Base-by-base conservation (phyloP, 2,888 invertebrate species). In the Sipha maydis region DNA sequence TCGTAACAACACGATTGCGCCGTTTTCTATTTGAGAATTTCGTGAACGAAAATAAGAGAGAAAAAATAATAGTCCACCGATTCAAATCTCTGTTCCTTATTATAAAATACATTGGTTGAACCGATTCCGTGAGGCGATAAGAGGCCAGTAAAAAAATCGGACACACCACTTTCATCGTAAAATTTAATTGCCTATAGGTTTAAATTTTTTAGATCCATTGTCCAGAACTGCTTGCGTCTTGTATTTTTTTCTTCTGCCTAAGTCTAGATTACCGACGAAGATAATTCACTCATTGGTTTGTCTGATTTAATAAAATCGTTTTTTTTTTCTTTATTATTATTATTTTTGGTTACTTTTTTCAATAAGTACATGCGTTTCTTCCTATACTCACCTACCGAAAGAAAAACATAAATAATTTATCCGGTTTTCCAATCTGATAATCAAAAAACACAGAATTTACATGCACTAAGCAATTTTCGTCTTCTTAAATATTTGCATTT, bases 101-200 rank as follows among this genome's bases (percentile, higher is more conserved):
- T 84, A 86, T 86, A 79, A 86, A 54, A 71, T 38, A 86, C 78
- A 71, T 80, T n/a, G 86, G 80, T 38, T 31, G 77, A 69, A 85
- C 85, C 75, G 86, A 88, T 88, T 80, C 71, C 80, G 86, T 88
- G 80, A 75, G 56, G 61, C 75, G 86, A 88, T 88, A 88, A 88
- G 61, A 17, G 75, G 28, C 61, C 61, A 31, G 61, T 41, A 75
- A 80, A 88, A 67, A 88, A 88, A 80, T 88, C 61, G 80, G 86
- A 88, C 86, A 71, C 79, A 88, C 86, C 80, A 80, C 86, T 88
- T 88, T 88, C 80, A 75, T 88, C 86, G 86, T 88, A 88, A 88
- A 88, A 88, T 88, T 88, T 88, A 88, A 88, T 88, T 88, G 86
- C 86, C 86, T 80, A 88, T 80, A 80, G 56, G 86, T 88, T 88